Evolutionary conservation across 2,888 invertebrate genomes (phyloP).

Genomic region (Automeris io): DNA sequence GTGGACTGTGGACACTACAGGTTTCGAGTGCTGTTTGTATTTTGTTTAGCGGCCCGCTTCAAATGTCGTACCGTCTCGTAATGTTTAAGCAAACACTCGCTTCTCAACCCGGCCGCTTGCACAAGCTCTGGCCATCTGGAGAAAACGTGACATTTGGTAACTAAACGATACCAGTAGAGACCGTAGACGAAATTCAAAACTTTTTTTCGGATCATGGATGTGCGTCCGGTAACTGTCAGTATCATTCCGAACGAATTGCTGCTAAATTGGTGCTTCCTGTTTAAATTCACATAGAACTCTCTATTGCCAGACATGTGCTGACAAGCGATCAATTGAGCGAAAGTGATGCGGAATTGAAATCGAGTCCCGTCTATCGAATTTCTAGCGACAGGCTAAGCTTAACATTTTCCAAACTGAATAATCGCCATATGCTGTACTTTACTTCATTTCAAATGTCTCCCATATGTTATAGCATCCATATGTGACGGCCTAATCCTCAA

Average conservation of each 20-base stretch:
- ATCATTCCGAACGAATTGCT: constrained; percentile 70
- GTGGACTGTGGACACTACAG: constrained; percentile 61
- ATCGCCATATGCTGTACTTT: constrained; percentile 43
- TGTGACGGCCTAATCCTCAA: constrained; percentile 24
- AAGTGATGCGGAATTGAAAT: constrained; percentile 46
- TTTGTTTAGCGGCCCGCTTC: constrained; percentile 74
- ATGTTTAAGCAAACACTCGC: constrained; percentile 71
- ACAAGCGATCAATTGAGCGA: constrained; percentile 70
- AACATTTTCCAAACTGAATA: constrained; percentile 31
- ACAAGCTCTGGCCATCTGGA: constrained; percentile 71
- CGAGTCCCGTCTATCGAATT: constrained; percentile 52
- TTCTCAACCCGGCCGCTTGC: constrained; percentile 55
- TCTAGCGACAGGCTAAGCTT: constrained; percentile 55
- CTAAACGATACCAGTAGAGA: constrained; percentile 44
- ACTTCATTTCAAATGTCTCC: constrained; percentile 29
- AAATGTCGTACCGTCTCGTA: constrained; percentile 74
- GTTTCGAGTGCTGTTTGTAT: constrained; percentile 66
- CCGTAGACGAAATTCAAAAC: constrained; percentile 49
- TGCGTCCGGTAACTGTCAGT: constrained; percentile 51
- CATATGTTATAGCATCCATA: constrained; percentile 40
- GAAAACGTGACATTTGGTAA: constrained; percentile 67
- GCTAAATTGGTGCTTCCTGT: constrained; percentile 73
- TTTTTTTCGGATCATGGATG: constrained; percentile 47
- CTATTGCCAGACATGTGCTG: constrained; percentile 60
- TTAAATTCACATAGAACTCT: constrained; percentile 61